A percentile compares a stretch with the other conserved stretches of the same genome.
Conservation (phyloP, 1,140 invertebrate species). For the Trinorchestia longiramus region DNA sequence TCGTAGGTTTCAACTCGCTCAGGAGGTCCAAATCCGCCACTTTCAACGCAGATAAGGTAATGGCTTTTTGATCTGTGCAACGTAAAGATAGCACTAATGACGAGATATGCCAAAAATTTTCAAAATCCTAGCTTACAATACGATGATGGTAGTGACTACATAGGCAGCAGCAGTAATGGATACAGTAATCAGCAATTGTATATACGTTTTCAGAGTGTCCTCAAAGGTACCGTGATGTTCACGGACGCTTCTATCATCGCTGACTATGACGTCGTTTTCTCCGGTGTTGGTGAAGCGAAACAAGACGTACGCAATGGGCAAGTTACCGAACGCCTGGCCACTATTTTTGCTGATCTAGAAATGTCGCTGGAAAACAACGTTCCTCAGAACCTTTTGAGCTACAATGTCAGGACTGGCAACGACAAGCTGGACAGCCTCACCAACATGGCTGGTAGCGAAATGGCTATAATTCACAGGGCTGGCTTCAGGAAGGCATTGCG, state of each 20-base stretch:
- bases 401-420: constrained; percentile 18
- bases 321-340: constrained; percentile 14
- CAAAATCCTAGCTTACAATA: not conserved
- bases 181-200: not conserved
- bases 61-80: not conserved
- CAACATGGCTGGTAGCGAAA: not conserved
- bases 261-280: not conserved
- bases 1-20: not conserved
- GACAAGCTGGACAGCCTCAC: not conserved
- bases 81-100: not conserved
- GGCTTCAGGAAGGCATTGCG: constrained; percentile 25
- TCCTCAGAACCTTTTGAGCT: not conserved
- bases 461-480: not conserved
- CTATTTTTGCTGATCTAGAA: not conserved
- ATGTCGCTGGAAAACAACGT: not conserved
- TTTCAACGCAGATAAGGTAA: not conserved
- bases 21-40: constrained; percentile 10
- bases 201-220: not conserved
- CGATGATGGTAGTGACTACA: not conserved
- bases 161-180: not conserved
- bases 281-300: constrained; percentile 7
- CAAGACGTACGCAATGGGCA: not conserved
- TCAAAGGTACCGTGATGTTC: not conserved
- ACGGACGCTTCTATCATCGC: constrained; percentile 20
- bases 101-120: not conserved